Percentiles rank a stretch among this genome's conserved stretches.
phyloP scores from a whole-genome alignment of 2,113 vertebrate species.

The rat (Rattus norvegicus) region GRCr8 NC_086030.1:50259501-50260000 shows the following conservation, averaged over 20 bases:
- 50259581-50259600: not conserved
- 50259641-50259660: not conserved
- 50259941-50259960: too few species aligned
- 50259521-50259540: not conserved
- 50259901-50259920: too few species aligned
- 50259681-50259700: not conserved
- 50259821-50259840: not conserved
- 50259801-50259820: not conserved
- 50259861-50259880: not conserved
- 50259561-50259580: not conserved
- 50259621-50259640: not conserved
- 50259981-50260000: not conserved
- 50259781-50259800: not conserved
- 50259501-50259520: not conserved
- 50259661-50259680: not conserved
- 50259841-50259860: not conserved
- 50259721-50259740: not conserved
- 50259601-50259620: not conserved
- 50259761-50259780: not conserved
- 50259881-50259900: not conserved
- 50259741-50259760: not conserved
- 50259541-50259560: not conserved
- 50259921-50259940: too few species aligned
- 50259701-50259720: not conserved
- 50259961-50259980: too few species aligned